A percentile compares a stretch with the other conserved stretches of the same genome.
phyloP scores from a whole-genome alignment of 2,888 invertebrate species.

The Cephus sareptanus region DNA sequence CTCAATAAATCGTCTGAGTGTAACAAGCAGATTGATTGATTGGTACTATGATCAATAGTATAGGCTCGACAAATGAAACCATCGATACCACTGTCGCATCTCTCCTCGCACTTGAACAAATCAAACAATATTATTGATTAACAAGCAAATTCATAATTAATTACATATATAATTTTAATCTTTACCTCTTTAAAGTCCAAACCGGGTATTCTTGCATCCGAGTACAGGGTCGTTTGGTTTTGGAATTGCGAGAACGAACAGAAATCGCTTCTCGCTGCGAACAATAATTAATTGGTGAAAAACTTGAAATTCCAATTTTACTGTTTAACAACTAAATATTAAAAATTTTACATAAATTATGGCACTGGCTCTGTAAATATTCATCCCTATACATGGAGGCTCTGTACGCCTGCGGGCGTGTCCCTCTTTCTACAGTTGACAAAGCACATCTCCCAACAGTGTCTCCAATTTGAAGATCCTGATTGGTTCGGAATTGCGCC shows the following conservation, averaged over 20 bases:
- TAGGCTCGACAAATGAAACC: conserved; percentile 80
- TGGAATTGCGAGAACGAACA: conserved; percentile 83
- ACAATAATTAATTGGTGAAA: not conserved
- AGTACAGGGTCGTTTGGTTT: conserved; percentile 76
- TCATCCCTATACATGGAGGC: conserved; percentile 81
- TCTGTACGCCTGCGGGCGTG: conserved; percentile 81
- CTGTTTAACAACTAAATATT: not conserved
- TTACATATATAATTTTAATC: not conserved
- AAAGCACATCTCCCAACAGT: conserved; percentile 76
- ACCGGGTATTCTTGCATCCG: conserved; percentile 67
- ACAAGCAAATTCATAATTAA: not conserved
- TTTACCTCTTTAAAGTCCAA: conserved; percentile 46
- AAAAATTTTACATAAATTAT: conserved; percentile 71
- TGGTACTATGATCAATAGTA: conserved; percentile 64
- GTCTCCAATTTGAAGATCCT: conserved; percentile 59
- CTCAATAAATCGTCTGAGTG: conserved; percentile 86
- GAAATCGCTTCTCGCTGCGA: conserved; percentile 69
- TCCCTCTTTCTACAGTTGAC: conserved; percentile 79
- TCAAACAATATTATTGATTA: not conserved
- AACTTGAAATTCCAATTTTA: not conserved
- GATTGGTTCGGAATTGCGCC: conserved; percentile 54
- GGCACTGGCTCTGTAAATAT: conserved; percentile 87
- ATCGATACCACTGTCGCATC: conserved; percentile 73
- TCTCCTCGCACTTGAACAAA: conserved; percentile 63
- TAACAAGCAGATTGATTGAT: conserved; percentile 71